phyloP scores from a whole-genome alignment of 2,113 vertebrate species.

The Lota lota region DNA sequence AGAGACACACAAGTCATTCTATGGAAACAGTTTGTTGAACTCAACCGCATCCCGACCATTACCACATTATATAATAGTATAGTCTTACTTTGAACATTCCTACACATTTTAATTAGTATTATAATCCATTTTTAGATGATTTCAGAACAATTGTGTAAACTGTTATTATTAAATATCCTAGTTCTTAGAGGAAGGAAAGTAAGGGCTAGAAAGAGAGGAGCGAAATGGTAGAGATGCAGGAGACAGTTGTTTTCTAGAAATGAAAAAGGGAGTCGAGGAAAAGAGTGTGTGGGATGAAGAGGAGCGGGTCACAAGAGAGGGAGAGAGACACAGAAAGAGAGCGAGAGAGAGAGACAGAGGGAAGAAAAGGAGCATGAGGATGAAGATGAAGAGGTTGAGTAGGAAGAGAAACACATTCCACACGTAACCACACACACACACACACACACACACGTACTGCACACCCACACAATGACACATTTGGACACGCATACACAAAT shows the following conservation, averaged over 20 bases:
- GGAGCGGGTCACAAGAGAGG: slow-evolving; percentile 4
- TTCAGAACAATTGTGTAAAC: slow-evolving; percentile 8
- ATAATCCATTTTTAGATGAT: no score
- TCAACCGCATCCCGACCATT: slow-evolving; percentile 38
- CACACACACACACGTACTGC: background rate
- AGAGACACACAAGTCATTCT: no score
- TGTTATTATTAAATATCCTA: no score
- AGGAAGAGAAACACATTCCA: slow-evolving; percentile 29
- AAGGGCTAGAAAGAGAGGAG: no score
- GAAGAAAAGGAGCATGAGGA: slow-evolving; percentile 14
- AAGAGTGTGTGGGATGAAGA: background rate
- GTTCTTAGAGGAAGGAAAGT: no score
- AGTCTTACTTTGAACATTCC: no score
- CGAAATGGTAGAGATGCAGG: no score
- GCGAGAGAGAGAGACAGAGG: background rate
- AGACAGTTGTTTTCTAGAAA: slow-evolving; percentile 33
- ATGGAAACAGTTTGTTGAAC: background rate
- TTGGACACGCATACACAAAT: no score
- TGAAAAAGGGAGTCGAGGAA: slow-evolving; percentile 50
- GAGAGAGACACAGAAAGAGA: slow-evolving; percentile 13
- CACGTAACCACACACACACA: background rate
- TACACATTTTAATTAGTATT: no score
- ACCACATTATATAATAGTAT: no score
- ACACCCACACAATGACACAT: no score
- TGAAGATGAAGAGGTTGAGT: slow-evolving; percentile 9